Evolutionary conservation across 2,888 invertebrate species (phyloP).

Genomic region (Meloe dianella): DNA sequence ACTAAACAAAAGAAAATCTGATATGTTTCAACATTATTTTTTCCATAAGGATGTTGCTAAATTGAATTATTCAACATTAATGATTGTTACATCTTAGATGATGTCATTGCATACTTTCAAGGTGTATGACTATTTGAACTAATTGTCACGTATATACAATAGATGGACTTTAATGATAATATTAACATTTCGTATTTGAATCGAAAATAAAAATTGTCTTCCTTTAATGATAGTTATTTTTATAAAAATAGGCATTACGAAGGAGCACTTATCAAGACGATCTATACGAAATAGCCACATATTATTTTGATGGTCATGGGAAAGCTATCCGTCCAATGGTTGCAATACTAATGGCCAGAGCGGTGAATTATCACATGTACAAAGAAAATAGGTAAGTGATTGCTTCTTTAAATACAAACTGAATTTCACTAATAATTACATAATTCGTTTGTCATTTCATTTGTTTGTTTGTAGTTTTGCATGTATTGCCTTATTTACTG

Average conservation of each 20-base stretch:
- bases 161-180: not conserved
- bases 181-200: too few relatives aligned
- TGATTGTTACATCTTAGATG: not conserved
- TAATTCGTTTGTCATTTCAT: not conserved
- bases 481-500: not conserved
- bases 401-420: not conserved
- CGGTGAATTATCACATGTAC: constrained; percentile 88
- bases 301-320: constrained; percentile 98
- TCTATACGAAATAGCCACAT: constrained; percentile 89
- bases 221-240: constrained; percentile 13
- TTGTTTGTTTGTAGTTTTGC: not conserved
- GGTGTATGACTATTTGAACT: constrained; percentile 12
- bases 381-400: constrained; percentile 78
- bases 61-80: constrained; percentile 3
- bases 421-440: not conserved
- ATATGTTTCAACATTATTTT: not conserved
- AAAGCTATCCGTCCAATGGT: constrained; percentile 97
- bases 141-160: constrained; percentile 12
- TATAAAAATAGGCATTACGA: constrained; percentile 69
- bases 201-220: too few relatives aligned
- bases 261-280: constrained; percentile 82
- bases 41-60: not conserved
- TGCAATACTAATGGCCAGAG: constrained; percentile 90
- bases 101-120: constrained; percentile 9
- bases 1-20: not conserved